phyloP scores from a whole-genome alignment of 2,888 invertebrate genomes.

The Pristionchus exspectatus region DNA sequence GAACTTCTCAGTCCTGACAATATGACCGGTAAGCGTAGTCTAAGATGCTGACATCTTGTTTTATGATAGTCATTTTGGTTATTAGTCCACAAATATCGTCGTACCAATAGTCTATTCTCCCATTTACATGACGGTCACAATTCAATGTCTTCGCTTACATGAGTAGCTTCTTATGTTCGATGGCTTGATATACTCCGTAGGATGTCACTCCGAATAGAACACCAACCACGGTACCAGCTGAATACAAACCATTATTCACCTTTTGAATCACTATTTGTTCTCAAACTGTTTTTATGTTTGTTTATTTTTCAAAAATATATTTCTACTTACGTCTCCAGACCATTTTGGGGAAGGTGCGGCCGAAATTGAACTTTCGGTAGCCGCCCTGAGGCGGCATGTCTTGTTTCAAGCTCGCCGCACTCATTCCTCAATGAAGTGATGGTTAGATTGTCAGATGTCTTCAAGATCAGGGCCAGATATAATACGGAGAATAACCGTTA shows the following conservation, averaged over 20 bases:
- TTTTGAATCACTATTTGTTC: neutral
- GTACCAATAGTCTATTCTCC: no score
- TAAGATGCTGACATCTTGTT: no score
- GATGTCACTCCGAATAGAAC: slow-evolving; percentile 66
- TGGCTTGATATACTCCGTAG: slow-evolving; percentile 66
- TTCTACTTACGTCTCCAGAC: slow-evolving; percentile 75
- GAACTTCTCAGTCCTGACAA: slow-evolving; percentile 74
- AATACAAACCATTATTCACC: slow-evolving; percentile 54
- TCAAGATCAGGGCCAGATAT: neutral
- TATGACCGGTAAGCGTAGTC: no score
- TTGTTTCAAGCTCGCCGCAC: slow-evolving; percentile 82
- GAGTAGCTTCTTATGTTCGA: slow-evolving; percentile 55
- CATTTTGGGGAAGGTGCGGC: slow-evolving; percentile 78
- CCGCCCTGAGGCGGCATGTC: slow-evolving; percentile 96
- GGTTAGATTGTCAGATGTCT: neutral
- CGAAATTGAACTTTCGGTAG: slow-evolving; percentile 86
- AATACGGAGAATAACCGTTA: slow-evolving; percentile 4
- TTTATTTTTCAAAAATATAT: no score
- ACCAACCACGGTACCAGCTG: slow-evolving; percentile 68
- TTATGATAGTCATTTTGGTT: no score
- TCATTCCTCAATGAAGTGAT: neutral
- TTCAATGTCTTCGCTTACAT: neutral
- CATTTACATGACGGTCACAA: no score
- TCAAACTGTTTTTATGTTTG: neutral
- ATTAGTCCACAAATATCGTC: no score